Percentiles rank a stretch among this genome's conserved stretches.
phyloP scores from a whole-genome alignment of 2,797 vertebrate species.

The Acrocephalus scirpaceus region DNA sequence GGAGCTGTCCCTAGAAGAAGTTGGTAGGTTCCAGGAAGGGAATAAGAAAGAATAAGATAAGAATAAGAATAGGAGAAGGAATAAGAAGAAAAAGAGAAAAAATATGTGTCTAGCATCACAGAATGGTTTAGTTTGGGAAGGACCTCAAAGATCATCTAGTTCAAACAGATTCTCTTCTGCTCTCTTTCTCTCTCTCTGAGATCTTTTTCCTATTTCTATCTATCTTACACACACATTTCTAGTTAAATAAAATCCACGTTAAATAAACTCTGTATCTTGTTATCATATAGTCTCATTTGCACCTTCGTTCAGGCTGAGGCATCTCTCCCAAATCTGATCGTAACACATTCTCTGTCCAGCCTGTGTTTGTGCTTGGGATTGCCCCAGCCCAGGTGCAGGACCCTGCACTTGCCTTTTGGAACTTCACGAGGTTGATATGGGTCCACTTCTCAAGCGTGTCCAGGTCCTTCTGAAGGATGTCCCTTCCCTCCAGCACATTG shows the following conservation, averaged over 20 bases:
- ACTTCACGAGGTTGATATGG: background rate
- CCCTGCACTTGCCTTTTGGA: background rate
- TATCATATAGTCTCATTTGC: background rate
- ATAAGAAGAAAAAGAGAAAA: no score
- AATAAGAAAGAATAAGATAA: no score
- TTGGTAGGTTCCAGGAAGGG: no score
- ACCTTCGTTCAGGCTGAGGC: background rate
- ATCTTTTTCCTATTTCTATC: no score
- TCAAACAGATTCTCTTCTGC: no score
- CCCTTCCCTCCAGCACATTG: background rate
- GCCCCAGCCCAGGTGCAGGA: background rate
- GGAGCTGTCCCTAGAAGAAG: no score
- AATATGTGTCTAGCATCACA: no score
- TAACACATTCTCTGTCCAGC: background rate
- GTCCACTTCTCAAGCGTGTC: no score
- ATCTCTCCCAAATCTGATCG: accelerated
- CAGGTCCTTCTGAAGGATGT: background rate
- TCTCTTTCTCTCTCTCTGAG: no score
- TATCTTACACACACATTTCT: background rate
- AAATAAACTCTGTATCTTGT: background rate
- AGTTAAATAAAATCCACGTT: background rate
- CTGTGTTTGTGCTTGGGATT: background rate
- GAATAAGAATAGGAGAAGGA: no score
- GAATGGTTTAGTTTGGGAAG: no score
- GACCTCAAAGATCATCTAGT: no score